Evolutionary conservation across 2,888 invertebrate genomes (phyloP).

Genomic region (Nomada fabriciana): DNA sequence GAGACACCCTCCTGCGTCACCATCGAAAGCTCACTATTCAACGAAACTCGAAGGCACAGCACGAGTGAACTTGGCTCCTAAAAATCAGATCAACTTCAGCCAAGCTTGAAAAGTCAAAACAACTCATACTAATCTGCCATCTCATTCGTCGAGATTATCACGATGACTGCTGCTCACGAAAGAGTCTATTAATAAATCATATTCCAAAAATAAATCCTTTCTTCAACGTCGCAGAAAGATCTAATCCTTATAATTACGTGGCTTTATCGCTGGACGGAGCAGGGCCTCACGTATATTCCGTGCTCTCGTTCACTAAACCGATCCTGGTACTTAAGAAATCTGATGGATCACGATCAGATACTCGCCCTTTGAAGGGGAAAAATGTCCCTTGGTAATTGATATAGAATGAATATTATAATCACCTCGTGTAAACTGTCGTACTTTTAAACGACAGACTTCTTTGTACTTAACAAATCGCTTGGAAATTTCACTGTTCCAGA

Average conservation of each 20-base stretch:
- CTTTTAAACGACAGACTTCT: not conserved
- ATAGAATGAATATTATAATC: not conserved
- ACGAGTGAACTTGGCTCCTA: not conserved
- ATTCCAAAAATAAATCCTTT: conserved; percentile 28
- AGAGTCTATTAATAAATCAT: conserved; percentile 24
- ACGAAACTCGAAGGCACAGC: not conserved
- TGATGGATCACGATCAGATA: conserved; percentile 22
- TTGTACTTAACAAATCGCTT: not conserved
- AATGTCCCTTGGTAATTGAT: not conserved
- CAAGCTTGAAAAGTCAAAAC: not conserved
- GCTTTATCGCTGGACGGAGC: conserved; percentile 20
- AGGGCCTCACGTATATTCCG: conserved; percentile 33
- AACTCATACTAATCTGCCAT: not conserved
- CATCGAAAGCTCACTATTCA: not conserved
- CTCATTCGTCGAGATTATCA: conserved; percentile 20
- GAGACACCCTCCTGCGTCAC: conserved; percentile 1
- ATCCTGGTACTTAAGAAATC: conserved; percentile 10
- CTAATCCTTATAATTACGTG: conserved; percentile 28
- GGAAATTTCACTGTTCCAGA: not conserved
- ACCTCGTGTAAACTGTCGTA: not conserved
- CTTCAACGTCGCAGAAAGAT: conserved; percentile 24
- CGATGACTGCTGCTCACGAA: conserved; percentile 10
- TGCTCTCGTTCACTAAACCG: conserved; percentile 33
- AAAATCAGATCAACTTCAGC: not conserved
- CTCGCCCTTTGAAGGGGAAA: not conserved